Base-by-base conservation (phyloP, 2,888 invertebrate genomes). In the Eupithecia subumbrata region DNA sequence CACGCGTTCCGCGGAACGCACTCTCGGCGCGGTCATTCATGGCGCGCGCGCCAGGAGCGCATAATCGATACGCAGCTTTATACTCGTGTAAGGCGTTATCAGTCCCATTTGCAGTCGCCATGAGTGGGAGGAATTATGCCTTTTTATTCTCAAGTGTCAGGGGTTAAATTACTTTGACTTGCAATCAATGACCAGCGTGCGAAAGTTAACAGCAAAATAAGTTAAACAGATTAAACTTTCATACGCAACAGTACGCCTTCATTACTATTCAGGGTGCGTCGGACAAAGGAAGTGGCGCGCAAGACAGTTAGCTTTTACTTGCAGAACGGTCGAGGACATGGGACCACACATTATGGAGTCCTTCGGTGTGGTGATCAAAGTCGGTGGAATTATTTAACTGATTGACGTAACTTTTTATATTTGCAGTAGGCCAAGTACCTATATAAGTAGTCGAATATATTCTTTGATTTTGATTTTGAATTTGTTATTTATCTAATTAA, bases 281-380 rank as follows among this genome's bases (percentile, higher is more conserved):
- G 72, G 69, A 22, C 77, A 64, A 74, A 87, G 89, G 89, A 89
- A 88, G 85, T 85, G 79, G 82, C 85, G 81, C 83, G 80, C 78
- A 73, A 64, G 84, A 89, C 89, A 89, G 88, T 89, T 89, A 89
- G 85, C 80, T 87, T 86, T 86, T 84, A 85, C 86, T 85, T 85
- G 84, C 80, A 76, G 82, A 84, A 81, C 80, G 82, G 84, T 83
- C 85, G 87, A 86, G 75, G 18, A 75, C 73, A 56, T 25, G 69
- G 30, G 82, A 80, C 78, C 80, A 80, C 80, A 80, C 74, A 74
- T 77, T 69, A 71, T 68, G 74, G 48, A 76, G 67, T 73, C 64
- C 8, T 34, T 64, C 18, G 40, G 1, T n/a, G 25, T 40, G n/a
- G 16, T 43, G 68, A 68, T 68, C 67, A 68, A 68, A 68, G 43